Evolutionary conservation across 1,140 invertebrate species (phyloP), one percentile per base, ranked within the genome.

Genomic region (Cotesia vestalis): DNA sequence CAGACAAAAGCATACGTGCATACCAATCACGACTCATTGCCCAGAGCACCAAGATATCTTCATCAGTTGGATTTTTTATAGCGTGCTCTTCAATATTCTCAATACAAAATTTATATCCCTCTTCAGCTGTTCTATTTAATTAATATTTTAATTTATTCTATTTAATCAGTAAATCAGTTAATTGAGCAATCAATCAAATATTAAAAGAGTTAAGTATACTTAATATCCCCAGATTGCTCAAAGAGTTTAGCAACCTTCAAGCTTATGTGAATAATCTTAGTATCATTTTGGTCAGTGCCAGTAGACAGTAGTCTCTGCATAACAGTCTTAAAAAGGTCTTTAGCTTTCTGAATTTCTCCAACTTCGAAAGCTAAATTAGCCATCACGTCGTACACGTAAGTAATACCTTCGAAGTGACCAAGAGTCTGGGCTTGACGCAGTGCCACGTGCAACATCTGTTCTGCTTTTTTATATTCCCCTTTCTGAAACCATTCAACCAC

Each of bases 381-480:
- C 90, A 98, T 91, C 4, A 95, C 79, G 88, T 98, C 96, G 81
- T 94, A 96, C 70, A 97, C 91, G 78, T 97, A 96, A 6, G 94
- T 93, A 62, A 96, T 87, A 35, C 92, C 95, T 76, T 94, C 86
- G 74, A 90, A 80, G 84, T 94, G 90, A 63, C 92, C 88, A 53
- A 92, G 85, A 78, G 94, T 92, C 82, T 96, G 94, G 5, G 96
- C 95, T 81, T 95, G 88, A 62, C 91, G 91, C 60, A 97, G 86
- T 1, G 94, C 94, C 36, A 96, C 79, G 84, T 96, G 94, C 35
- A 97, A 87, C 82, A 96, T 90, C 82, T 92, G 91, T 84, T 97
- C 94, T 4, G 95, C 95, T 82, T 93, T 94, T 51, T 93, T 88
- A 80, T 89, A 92, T 79, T 96, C 91, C 76, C 90, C 88, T 78